Evolutionary conservation across 1,140 invertebrate genomes (phyloP), one percentile per base, ranked within the genome.

Genomic region (Drosophila novamexicana): DNA sequence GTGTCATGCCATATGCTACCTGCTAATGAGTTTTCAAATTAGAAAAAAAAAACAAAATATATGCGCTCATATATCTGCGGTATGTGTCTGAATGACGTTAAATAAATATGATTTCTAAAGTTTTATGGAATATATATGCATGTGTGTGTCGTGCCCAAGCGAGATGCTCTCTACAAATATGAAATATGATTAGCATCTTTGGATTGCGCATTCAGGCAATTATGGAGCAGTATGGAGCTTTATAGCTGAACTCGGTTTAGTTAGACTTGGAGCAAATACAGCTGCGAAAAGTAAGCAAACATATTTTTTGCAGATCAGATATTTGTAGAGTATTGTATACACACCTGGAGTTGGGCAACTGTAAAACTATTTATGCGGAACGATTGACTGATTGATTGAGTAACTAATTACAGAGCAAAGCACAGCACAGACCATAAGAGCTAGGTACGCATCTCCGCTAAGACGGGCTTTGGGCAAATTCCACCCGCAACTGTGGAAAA

Each of bases 1-100:
- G 70, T 82, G 83, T 88, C 84, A 81, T 75, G 68, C 85, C 84
- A 89, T 89, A 89, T 89, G 84, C 84, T 89, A 89, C 84, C 84
- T 89, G 84, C 84, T 89, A 89, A 89, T 89, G 84, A 86, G 82
- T 77, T 90, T 78, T 78, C 81, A 56, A 80, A 83, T 85, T 84
- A 89, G 81, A 70, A 75, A 18, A 18, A 18, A 18, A 18, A 18
- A 70, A 75, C 58, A 59, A 71, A 74, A 74, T 69, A 62, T 54
- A 45, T 44, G 18, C 29, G 14, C 32, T 22, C 32, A 14, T 52
- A 40, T 47, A 54, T 54, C 67, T 12, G 5, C 16, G 44, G 45
- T 12, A 50, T 50, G 49, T 10, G 22, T 32, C 39, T 29, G 36
- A 64, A 37, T 71, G 67, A 47, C 58, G 67, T 64, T 75, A 64